Evolutionary conservation across 2,113 vertebrate genomes (phyloP), one percentile per base, ranked within the genome.

Genomic region (Tyrannus savana): DNA sequence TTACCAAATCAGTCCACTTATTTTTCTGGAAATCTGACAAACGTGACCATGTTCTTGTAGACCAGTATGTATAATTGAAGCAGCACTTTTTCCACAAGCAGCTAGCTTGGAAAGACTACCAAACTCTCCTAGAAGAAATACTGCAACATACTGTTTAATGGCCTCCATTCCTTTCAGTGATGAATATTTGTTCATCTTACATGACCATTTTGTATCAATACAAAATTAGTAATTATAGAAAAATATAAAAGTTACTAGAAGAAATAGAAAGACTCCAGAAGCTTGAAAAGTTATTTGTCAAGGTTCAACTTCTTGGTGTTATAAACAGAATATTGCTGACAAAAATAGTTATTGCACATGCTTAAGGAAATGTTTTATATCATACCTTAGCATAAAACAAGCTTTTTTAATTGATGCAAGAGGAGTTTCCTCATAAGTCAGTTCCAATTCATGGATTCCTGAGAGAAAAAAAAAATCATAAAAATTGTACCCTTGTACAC

Each of bases 1-100:
- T 30, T 79, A 75, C 4, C 87, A 73, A 78, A 75, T 44, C 13
- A 22, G 7, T 56, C 9, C 13, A 46, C 10, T 71, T 50, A 25
- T 42, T 91, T 83, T 64, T 73, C 37, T 35, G 59, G 41, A 35
- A 8, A 1, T 35, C 79, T 84, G 47, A 10, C 44, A 76, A 35
- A 42, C 9, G 14, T 25, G 44, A 24, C 17, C 4, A 3, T 23
- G 10, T 39, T 33, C 14, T 68, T 59, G 9, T 19, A 89, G 44
- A n/a, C 5, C 9, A 33, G 2, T 19, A 39, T 6, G 7, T 19
- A 37, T 2, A n/a, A 11, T 31, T 3, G 5, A 79, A 63, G 9
- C 2, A 46, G 4, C 16, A 14, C 21, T 50, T 41, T 85, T 67
- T 69, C 23, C 22, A 79, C 60, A 79, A 79, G 6, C 10, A 25